Evolutionary conservation across 2,888 invertebrate species (phyloP), one percentile per base, ranked within the genome.

Genomic region (Epinotia nisella): DNA sequence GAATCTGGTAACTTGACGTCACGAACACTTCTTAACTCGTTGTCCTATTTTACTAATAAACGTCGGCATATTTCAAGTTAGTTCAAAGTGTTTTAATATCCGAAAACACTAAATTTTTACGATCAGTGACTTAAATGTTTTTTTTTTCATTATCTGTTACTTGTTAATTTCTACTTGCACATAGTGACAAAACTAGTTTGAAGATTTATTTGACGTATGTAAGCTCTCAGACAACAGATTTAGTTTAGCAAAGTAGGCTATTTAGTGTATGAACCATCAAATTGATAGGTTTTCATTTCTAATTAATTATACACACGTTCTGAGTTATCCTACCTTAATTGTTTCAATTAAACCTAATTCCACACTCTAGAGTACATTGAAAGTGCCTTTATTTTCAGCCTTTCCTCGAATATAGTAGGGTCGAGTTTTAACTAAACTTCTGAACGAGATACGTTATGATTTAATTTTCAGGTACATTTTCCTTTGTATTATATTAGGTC

Each of bases 301-400:
- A 61, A 51, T 29, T 11, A 29, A 58, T 29, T 58, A 58, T n/a
- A 24, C 7, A 49, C 24, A 10, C 11, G n/a, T n/a, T 1, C 21
- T 3, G 35, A 19, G 15, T 65, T 65, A 45, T 49, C 15, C 55
- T 55, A 29, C 21, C 53, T 56, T 41, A 59, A 66, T 53, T 59
- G 71, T 60, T 71, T 71, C 67, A 55, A 67, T 66, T 66, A 61
- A 66, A 66, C 66, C 45, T 41, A 56, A 56, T 29, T 53, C 21
- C 53, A 61, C 45, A 60, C 21, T 1, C 58, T 45, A 29, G 17
- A 66, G 9, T 55, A 51, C 17, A 51, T 51, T 51, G 15, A 15
- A 29, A 24, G 24, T n/a, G 15, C 17, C 4, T 15, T 24, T 2
- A 65, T 39, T 65, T 53, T 56, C 5, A 56, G 41, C 11, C 24